These are phyloP conservation scores for Sepioteuthis lessoniana DNA, from an alignment of 2,888 invertebrate species.

Conservation along the genomic window DNA sequence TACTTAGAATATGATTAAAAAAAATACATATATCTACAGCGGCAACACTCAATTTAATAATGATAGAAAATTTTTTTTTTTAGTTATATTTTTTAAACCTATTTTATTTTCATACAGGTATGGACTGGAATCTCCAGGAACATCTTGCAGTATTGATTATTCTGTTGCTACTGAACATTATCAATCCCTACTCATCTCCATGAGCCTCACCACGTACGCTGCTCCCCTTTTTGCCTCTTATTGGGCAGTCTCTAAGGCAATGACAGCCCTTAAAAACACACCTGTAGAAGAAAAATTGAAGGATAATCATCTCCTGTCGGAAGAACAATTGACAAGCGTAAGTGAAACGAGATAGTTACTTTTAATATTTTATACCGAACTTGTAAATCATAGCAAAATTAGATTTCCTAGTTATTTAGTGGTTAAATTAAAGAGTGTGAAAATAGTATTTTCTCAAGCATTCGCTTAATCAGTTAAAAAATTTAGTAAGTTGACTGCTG, in stretches of 20 bases:
- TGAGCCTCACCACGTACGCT: neutral
- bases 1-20: no score
- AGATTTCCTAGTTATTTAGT: no score
- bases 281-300: neutral
- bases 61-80: no score
- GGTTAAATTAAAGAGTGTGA: no score
- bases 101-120: constrained; percentile 34
- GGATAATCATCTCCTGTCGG: neutral
- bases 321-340: neutral
- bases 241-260: constrained; percentile 34
- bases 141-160: constrained; percentile 35
- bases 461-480: no score
- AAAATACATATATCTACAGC: no score
- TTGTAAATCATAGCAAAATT: no score
- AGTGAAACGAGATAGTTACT: neutral
- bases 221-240: neutral
- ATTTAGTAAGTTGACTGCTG: no score
- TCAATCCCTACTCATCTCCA: neutral
- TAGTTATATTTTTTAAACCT: no score
- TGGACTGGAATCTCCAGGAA: neutral
- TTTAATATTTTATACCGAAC: no score
- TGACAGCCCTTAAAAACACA: neutral
- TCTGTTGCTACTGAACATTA: neutral
- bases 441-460: no score
- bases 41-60: no score